Evolutionary conservation across 2,113 vertebrate genomes (phyloP).

Genomic region (Rattus norvegicus): DNA sequence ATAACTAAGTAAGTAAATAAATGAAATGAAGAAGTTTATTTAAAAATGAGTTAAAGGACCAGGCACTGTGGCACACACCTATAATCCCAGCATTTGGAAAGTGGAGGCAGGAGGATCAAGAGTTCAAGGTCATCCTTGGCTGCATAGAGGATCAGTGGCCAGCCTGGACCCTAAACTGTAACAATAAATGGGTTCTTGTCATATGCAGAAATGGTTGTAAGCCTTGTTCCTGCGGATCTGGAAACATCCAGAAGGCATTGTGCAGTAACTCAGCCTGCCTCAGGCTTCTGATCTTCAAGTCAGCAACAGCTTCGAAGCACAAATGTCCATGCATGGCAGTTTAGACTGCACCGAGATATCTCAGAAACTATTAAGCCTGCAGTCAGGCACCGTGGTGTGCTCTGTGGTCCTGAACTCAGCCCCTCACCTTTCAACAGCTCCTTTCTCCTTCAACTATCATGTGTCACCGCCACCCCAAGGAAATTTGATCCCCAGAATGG

Average conservation of each 20-base stretch:
- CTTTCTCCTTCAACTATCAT: not conserved
- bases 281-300: not conserved
- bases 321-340: not conserved
- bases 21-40: not conserved
- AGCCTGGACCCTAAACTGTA: not conserved
- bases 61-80: not conserved
- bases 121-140: not conserved
- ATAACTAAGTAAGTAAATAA: not conserved
- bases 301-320: not conserved
- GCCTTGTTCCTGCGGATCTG: not conserved
- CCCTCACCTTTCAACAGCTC: not conserved
- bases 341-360: not conserved
- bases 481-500: not conserved
- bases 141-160: not conserved
- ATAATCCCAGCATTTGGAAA: not conserved
- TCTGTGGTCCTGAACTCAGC: not conserved
- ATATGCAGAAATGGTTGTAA: not conserved
- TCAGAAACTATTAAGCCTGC: not conserved
- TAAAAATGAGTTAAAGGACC: not conserved
- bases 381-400: not conserved
- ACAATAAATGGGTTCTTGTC: constrained; percentile 6
- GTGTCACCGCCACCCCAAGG: not conserved
- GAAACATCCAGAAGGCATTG: constrained; percentile 50
- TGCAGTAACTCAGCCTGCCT: not conserved
- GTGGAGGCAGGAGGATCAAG: too few relatives aligned